Conservation (phyloP, 2,888 invertebrate genomes). For the Andrena marginata region DNA sequence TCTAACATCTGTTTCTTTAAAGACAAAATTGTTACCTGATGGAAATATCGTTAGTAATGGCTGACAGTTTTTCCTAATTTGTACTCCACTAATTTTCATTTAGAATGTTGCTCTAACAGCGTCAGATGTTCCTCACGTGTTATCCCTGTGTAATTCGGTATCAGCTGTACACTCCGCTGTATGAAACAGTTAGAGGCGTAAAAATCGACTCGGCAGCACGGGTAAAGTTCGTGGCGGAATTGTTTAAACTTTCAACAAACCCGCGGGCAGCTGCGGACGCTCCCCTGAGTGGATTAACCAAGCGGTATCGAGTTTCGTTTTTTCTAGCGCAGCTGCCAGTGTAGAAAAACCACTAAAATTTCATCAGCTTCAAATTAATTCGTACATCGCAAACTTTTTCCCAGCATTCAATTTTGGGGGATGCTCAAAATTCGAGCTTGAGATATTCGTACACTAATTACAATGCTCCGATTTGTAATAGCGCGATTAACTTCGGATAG, state of each 20-base stretch:
- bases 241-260: conserved; percentile 22
- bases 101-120: neutral
- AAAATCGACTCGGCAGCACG: neutral
- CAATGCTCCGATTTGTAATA: no score
- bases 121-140: neutral
- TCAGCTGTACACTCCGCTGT: neutral
- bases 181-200: neutral
- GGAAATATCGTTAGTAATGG: neutral
- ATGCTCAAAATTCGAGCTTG: no score
- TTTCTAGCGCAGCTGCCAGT: neutral
- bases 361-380: neutral
- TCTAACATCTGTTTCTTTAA: neutral
- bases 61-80: neutral
- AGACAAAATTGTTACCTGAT: neutral
- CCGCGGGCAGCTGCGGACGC: neutral
- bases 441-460: no score
- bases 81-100: neutral
- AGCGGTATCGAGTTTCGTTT: neutral
- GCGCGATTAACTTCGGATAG: no score
- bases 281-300: neutral
- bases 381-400: neutral
- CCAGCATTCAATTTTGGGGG: no score
- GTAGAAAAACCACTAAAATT: neutral
- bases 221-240: neutral
- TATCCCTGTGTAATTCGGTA: neutral